These are phyloP conservation scores for Bufo bufo DNA, from an alignment of 2,113 vertebrate species.

Conservation along the genomic window DNA sequence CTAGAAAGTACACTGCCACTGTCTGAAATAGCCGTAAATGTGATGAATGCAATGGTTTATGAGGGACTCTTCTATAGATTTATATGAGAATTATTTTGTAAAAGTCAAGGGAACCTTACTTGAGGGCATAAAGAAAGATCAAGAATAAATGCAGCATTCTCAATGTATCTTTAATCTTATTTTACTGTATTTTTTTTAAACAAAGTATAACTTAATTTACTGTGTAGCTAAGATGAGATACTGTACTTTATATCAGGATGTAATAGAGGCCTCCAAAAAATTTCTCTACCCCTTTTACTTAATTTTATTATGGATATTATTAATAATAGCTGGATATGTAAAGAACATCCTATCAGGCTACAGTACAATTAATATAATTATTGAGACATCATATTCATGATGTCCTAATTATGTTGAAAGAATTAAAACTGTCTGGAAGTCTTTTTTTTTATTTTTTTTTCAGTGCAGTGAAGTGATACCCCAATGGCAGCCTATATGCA, in stretches of 20 bases:
- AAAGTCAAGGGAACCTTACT: slow-evolving; percentile 38
- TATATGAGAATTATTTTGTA: slow-evolving; percentile 48
- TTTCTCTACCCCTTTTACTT: neutral
- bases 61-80: slow-evolving; percentile 39
- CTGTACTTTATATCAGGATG: neutral
- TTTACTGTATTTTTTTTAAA: slow-evolving; percentile 29
- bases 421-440: too few species aligned
- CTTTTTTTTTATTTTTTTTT: too few species aligned
- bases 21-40: slow-evolving; percentile 37
- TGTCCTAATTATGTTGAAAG: neutral
- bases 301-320: neutral
- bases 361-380: neutral
- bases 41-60: slow-evolving; percentile 49
- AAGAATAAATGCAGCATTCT: slow-evolving; percentile 8
- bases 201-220: slow-evolving; percentile 22
- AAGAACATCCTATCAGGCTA: neutral
- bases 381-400: neutral
- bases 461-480: too few species aligned
- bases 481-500: too few species aligned
- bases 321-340: neutral
- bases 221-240: neutral
- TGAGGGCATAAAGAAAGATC: slow-evolving; percentile 29
- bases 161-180: slow-evolving; percentile 27
- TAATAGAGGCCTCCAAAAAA: neutral
- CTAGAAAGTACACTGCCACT: neutral